Conservation (phyloP, 2,888 invertebrate species). For the Microctonus hyperodae region DNA sequence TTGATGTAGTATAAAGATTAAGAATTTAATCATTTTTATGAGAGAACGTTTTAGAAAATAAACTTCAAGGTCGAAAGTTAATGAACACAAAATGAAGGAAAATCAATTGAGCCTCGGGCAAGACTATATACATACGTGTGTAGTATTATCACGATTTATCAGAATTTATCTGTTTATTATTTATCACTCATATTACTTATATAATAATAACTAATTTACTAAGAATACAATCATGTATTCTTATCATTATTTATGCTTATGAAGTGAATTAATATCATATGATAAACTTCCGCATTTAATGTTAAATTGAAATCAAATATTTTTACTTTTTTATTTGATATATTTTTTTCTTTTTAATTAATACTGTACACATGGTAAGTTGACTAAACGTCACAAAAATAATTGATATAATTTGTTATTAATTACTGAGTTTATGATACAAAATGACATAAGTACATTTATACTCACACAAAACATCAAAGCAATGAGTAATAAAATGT, state of each 20-base stretch:
- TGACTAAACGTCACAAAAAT: too few species aligned
- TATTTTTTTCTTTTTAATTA: background rate
- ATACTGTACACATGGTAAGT: background rate
- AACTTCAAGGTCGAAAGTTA: conserved; percentile 3
- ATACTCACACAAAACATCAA: background rate
- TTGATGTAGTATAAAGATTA: background rate
- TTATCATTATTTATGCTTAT: background rate
- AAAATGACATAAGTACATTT: background rate
- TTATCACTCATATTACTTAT: background rate
- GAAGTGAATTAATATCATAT: background rate
- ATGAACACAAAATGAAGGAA: background rate
- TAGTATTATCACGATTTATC: background rate
- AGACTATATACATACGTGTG: background rate
- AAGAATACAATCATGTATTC: background rate
- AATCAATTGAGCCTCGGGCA: background rate
- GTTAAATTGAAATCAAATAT: background rate
- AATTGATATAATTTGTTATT: too few species aligned
- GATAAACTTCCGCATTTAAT: background rate
- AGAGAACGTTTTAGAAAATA: background rate
- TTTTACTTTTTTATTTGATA: too few species aligned
- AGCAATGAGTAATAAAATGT: background rate
- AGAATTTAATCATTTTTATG: background rate
- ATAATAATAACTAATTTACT: background rate
- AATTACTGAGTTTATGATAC: background rate
- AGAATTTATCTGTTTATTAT: background rate